Evolutionary conservation across 2,113 vertebrate genomes (phyloP).

Genomic region (Sapayoa aenigma): DNA sequence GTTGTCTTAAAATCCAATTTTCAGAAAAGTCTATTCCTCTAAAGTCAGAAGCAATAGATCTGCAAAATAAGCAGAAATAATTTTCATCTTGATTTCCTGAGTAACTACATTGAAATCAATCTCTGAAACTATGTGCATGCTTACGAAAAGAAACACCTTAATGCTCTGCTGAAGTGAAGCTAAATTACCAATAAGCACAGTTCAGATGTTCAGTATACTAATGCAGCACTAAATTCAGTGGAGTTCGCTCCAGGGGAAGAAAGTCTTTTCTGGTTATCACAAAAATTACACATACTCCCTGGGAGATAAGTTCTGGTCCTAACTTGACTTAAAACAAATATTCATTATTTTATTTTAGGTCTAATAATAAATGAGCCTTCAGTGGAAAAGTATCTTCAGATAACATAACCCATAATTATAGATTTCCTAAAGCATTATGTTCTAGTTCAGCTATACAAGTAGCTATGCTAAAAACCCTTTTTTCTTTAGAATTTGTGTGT

Average conservation of each 20-base stretch:
- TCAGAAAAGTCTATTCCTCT: not conserved
- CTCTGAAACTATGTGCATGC: not conserved
- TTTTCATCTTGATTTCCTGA: not conserved
- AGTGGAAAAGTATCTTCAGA: not conserved
- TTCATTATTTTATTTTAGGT: slow-evolving; percentile 25
- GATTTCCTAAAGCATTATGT: not conserved
- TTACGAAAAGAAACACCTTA: slow-evolving; percentile 21
- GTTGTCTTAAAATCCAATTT: slow-evolving; percentile 3
- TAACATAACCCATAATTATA: not conserved
- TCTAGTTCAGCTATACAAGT: not conserved
- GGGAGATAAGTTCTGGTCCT: not conserved
- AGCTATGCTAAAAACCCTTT: not conserved
- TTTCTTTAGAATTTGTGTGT: not conserved
- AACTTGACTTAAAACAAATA: slow-evolving; percentile 37
- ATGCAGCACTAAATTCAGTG: slow-evolving; percentile 1
- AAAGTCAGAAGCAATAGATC: not conserved
- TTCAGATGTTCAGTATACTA: not conserved
- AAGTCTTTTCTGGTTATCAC: slow-evolving; percentile 8
- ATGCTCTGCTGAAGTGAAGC: not conserved
- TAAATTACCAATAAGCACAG: slow-evolving; percentile 9
- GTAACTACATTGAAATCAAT: slow-evolving; percentile 6
- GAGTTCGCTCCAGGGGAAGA: slow-evolving; percentile 11
- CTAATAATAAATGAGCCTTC: slow-evolving; percentile 24
- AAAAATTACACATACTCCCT: slow-evolving; percentile 1
- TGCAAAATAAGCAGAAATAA: slow-evolving; percentile 14